Evolutionary conservation across 2,888 invertebrate species (phyloP).

Genomic region (Drosophila suboccidentalis): DNA sequence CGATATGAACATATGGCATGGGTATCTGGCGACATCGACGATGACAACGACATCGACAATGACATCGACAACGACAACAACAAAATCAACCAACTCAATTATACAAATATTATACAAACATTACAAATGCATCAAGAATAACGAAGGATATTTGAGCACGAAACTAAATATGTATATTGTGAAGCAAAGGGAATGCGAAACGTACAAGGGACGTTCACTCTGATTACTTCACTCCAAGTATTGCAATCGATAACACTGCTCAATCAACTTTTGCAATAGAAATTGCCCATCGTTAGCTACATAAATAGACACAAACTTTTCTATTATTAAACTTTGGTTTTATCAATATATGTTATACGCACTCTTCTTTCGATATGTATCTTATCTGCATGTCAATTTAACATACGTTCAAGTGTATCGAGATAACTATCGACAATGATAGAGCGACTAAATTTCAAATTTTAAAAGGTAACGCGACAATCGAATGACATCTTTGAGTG

Average conservation of each 20-base stretch:
- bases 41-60: conserved; percentile 14
- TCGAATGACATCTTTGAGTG: conserved; percentile 9
- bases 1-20: conserved; percentile 35
- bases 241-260: conserved; percentile 53
- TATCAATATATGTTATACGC: conserved; percentile 31
- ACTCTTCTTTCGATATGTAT: conserved; percentile 15
- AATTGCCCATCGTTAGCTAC: conserved; percentile 22
- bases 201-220: conserved; percentile 25
- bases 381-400: conserved; percentile 35
- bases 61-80: conserved; percentile 13
- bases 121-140: conserved; percentile 78
- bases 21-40: conserved; percentile 63
- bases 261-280: conserved; percentile 38
- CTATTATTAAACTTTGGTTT: conserved; percentile 20
- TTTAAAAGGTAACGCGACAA: background rate
- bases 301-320: conserved; percentile 19
- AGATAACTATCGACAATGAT: conserved; percentile 27
- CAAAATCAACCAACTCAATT: conserved; percentile 68
- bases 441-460: conserved; percentile 1
- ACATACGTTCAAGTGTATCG: conserved; percentile 12
- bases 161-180: conserved; percentile 21
- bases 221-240: conserved; percentile 36
- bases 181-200: conserved; percentile 7
- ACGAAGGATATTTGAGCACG: conserved; percentile 75
- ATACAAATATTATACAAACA: conserved; percentile 76